These are phyloP conservation scores for Myxocyprinus asiaticus DNA, from an alignment of 2,113 vertebrate genomes.

Conservation along the genomic window DNA sequence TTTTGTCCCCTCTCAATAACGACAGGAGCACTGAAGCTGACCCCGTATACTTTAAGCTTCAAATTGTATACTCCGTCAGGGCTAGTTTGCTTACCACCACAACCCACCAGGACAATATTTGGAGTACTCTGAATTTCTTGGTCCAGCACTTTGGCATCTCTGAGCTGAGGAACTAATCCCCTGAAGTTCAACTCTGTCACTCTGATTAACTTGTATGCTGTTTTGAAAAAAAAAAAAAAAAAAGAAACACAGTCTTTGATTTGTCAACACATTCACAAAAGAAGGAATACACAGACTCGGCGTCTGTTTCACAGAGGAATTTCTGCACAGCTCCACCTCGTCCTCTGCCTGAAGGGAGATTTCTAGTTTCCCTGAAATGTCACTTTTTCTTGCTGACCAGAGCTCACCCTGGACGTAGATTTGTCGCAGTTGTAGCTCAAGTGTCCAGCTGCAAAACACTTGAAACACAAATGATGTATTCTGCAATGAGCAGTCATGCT, in stretches of 20 bases:
- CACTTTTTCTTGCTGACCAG: background rate
- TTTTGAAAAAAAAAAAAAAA: conserved; percentile 17
- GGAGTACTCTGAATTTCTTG: background rate
- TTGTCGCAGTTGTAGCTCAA: too few relatives aligned
- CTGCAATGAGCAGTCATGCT: too few relatives aligned
- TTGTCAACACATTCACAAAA: too few relatives aligned
- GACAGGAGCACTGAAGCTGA: conserved; percentile 9
- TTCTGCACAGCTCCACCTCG: background rate
- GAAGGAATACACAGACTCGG: background rate
- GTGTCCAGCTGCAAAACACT: too few relatives aligned
- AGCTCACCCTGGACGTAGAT: background rate
- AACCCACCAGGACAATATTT: conserved; percentile 33
- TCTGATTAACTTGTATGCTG: background rate
- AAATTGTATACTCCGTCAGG: background rate
- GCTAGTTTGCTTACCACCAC: conserved; percentile 27
- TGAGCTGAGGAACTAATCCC: conserved; percentile 9
- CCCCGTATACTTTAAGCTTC: conserved; percentile 20
- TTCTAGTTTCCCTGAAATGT: conserved; percentile 9
- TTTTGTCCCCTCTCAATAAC: conserved; percentile 26
- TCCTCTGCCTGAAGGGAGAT: conserved; percentile 4
- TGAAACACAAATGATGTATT: too few relatives aligned
- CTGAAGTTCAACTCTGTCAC: conserved; percentile 11
- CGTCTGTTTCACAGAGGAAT: conserved; percentile 10
- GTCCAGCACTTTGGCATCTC: too few relatives aligned
- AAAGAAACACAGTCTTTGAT: too few relatives aligned